Evolutionary conservation across 2,113 vertebrate species (phyloP).

Genomic region (Sinocyclocheilus rhinocerous): DNA sequence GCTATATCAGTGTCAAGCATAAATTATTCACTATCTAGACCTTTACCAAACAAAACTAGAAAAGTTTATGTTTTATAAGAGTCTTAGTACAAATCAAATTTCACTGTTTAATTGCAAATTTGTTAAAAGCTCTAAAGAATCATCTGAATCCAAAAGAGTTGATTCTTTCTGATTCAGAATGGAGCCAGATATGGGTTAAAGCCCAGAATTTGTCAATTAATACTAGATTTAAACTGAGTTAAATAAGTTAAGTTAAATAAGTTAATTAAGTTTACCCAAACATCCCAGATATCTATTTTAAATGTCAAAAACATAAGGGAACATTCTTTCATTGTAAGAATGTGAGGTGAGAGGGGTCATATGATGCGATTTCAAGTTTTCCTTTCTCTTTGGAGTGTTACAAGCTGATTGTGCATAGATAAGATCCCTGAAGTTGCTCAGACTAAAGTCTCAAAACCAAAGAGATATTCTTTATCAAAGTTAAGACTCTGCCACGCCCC

Average conservation of each 20-base stretch:
- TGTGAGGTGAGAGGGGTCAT: no score
- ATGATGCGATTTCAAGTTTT: no score
- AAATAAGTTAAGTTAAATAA: background rate
- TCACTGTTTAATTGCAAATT: background rate
- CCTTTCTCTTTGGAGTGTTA: no score
- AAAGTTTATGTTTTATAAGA: background rate
- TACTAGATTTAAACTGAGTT: background rate
- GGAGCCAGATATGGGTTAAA: background rate
- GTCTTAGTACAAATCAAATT: background rate
- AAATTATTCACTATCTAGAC: no score
- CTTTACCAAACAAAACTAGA: background rate
- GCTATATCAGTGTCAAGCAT: no score
- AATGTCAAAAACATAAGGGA: background rate
- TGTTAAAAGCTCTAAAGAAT: background rate
- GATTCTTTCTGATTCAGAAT: background rate
- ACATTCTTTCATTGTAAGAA: no score
- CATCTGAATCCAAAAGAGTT: background rate
- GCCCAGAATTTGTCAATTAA: no score
- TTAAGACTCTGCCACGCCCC: no score
- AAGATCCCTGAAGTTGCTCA: no score
- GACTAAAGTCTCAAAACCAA: no score
- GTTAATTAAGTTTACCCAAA: background rate
- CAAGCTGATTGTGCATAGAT: no score
- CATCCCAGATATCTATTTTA: background rate
- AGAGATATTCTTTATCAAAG: no score